phyloP scores from a whole-genome alignment of 2,888 invertebrate genomes.

The Agrotis clavis region DNA sequence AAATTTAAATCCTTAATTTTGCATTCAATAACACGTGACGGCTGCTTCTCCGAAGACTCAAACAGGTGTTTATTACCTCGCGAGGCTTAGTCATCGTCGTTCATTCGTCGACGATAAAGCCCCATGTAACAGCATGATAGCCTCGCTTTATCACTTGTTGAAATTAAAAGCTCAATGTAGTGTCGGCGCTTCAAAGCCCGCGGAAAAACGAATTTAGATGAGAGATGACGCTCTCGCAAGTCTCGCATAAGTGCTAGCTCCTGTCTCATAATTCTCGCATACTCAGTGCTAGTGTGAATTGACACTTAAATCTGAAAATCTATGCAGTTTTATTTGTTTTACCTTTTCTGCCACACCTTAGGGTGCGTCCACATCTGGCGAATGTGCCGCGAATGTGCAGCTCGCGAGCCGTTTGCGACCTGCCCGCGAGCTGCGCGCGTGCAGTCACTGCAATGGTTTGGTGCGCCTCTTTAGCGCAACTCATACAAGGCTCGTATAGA shows the following conservation, averaged over 20 bases:
- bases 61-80: constrained; percentile 33
- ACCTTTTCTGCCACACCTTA: no score
- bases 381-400: no score
- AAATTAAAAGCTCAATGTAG: constrained; percentile 7
- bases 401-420: no score
- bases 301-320: not conserved
- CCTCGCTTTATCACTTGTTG: constrained; percentile 12
- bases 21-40: not conserved
- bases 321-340: not conserved
- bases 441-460: no score
- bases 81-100: constrained; percentile 26
- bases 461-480: no score
- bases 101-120: constrained; percentile 5
- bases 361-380: no score
- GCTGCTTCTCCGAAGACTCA: constrained; percentile 11
- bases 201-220: constrained; percentile 3
- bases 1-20: not conserved
- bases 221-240: not conserved
- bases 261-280: not conserved
- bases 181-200: constrained; percentile 13
- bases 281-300: not conserved
- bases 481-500: no score
- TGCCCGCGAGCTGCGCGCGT: no score
- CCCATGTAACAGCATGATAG: not conserved
- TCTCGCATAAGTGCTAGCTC: not conserved